These are phyloP conservation scores for Leptoteleia sp. DNA, from an alignment of 1,140 invertebrate genomes.

Conservation along the genomic window DNA sequence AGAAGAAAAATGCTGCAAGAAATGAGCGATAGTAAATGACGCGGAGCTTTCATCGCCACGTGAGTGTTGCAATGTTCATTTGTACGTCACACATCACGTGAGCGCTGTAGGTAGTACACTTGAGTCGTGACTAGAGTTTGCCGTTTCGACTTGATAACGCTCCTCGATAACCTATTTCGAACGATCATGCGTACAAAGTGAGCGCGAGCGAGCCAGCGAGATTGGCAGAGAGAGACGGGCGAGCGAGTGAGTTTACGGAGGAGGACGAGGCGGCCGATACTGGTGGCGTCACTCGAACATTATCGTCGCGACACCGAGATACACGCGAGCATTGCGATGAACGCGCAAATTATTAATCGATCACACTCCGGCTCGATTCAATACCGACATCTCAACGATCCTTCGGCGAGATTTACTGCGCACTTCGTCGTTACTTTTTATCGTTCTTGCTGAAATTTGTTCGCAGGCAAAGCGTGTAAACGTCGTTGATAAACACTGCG, in stretches of 20 bases:
- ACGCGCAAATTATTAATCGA: slow-evolving; percentile 45
- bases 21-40: slow-evolving; percentile 56
- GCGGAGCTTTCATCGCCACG: slow-evolving; percentile 72
- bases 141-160: slow-evolving; percentile 63
- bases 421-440: slow-evolving; percentile 27
- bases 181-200: slow-evolving; percentile 29
- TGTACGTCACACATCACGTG: slow-evolving; percentile 74
- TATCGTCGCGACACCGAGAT: slow-evolving; percentile 42
- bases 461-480: neutral
- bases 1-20: slow-evolving; percentile 33
- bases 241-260: neutral
- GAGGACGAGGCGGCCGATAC: slow-evolving; percentile 20
- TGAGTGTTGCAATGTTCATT: slow-evolving; percentile 64
- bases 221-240: too few species aligned
- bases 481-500: neutral
- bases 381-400: neutral
- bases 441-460: slow-evolving; percentile 4
- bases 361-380: slow-evolving; percentile 10
- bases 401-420: slow-evolving; percentile 13
- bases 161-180: slow-evolving; percentile 57
- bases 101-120: slow-evolving; percentile 68
- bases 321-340: slow-evolving; percentile 19
- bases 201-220: too few species aligned
- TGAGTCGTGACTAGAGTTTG: slow-evolving; percentile 55
- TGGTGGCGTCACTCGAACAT: slow-evolving; percentile 49